These are phyloP conservation scores for Rhinoptilus africanus DNA, from an alignment of 2,113 vertebrate species.

Conservation along the genomic window DNA sequence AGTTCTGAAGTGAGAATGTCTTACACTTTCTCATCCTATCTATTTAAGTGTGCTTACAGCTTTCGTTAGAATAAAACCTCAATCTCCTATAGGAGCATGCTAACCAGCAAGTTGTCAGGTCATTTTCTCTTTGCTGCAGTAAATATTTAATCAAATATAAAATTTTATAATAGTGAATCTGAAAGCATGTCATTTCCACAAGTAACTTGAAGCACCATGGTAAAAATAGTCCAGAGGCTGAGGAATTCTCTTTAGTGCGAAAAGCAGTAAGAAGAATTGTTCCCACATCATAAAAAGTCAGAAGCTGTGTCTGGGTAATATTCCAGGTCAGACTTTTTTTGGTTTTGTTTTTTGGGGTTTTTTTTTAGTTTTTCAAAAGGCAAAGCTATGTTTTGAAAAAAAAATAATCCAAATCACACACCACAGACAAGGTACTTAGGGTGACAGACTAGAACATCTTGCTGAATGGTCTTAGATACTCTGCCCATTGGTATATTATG, in stretches of 20 bases:
- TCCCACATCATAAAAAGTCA: background rate
- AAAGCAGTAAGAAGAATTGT: background rate
- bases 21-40: background rate
- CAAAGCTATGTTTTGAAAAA: background rate
- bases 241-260: background rate
- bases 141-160: background rate
- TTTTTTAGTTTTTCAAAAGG: background rate
- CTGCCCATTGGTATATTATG: too few relatives aligned
- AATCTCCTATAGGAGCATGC: background rate
- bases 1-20: background rate
- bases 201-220: background rate
- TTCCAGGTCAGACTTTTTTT: background rate
- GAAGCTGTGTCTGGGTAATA: background rate
- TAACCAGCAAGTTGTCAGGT: background rate
- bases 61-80: background rate
- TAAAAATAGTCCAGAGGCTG: background rate
- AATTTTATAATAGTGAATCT: background rate
- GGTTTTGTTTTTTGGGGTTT: too few relatives aligned
- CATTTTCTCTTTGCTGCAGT: background rate
- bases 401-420: background rate
- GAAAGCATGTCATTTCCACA: background rate
- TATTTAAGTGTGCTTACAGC: background rate
- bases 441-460: background rate
- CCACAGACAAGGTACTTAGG: background rate
- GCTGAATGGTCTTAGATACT: background rate